A percentile compares a stretch with the other conserved stretches of the same genome.
Evolutionary conservation across 1,140 invertebrate species (phyloP).

Genomic region (Brachionus angularis): DNA sequence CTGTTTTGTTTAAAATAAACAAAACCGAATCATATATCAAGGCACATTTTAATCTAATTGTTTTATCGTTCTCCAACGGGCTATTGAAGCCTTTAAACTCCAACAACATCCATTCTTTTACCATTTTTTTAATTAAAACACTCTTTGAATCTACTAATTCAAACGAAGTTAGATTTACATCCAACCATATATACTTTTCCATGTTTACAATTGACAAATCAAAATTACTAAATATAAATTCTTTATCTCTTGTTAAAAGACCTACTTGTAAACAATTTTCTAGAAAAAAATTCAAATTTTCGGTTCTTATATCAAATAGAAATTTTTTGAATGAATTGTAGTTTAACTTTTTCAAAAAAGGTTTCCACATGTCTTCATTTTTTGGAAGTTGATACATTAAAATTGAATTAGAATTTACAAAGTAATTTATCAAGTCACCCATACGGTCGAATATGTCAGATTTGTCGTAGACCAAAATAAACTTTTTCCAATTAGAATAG

Average conservation of each 20-base stretch:
- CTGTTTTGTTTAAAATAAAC: too few species aligned
- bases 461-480: too few species aligned
- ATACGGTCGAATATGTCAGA: slow-evolving; percentile 1
- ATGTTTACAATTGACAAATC: background rate
- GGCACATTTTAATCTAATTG: slow-evolving; percentile 7
- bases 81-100: slow-evolving; percentile 6
- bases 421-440: background rate
- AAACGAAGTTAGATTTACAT: slow-evolving; percentile 19
- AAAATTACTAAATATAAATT: background rate
- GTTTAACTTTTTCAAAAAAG: slow-evolving; percentile 9
- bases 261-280: background rate
- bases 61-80: background rate
- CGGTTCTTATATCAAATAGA: background rate
- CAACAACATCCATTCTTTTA: slow-evolving; percentile 13
- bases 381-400: background rate
- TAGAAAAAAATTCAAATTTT: background rate
- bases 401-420: background rate
- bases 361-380: background rate
- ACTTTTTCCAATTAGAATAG: too few species aligned
- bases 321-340: background rate
- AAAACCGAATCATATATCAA: slow-evolving; percentile 7
- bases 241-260: slow-evolving; percentile 13
- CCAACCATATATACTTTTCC: slow-evolving; percentile 7
- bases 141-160: slow-evolving; percentile 12
- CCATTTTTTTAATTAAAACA: background rate